phyloP scores from a whole-genome alignment of 2,113 vertebrate species.

The Rostratula benghalensis region DNA sequence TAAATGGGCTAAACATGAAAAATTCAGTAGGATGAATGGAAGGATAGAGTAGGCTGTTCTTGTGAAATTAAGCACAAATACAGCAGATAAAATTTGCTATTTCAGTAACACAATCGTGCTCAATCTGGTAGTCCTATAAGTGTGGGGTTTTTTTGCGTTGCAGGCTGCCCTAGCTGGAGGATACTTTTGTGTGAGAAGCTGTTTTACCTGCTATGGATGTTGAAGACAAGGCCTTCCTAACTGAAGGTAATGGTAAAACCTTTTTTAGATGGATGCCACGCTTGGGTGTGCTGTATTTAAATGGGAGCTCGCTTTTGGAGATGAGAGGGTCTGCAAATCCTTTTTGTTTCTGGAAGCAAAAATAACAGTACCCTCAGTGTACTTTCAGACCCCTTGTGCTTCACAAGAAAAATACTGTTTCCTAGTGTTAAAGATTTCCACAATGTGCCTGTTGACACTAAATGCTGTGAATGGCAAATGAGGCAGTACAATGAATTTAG shows the following conservation, averaged over 20 bases:
- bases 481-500: background rate
- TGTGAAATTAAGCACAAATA: background rate
- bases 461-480: background rate
- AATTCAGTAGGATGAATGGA: too few species aligned
- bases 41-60: background rate
- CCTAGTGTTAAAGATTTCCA: background rate
- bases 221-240: background rate
- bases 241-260: background rate
- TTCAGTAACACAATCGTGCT: background rate
- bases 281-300: background rate
- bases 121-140: background rate
- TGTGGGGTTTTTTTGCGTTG: background rate
- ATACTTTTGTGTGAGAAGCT: background rate
- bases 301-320: background rate
- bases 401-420: background rate
- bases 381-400: background rate
- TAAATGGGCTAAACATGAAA: background rate
- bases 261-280: accelerated
- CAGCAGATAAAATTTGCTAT: background rate
- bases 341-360: background rate
- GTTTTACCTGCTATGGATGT: background rate
- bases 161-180: background rate
- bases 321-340: background rate
- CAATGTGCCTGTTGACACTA: background rate
- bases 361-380: background rate